These are phyloP conservation scores for Eospalax fontanierii DNA, from an alignment of 2,797 vertebrate species.

Conservation along the genomic window DNA sequence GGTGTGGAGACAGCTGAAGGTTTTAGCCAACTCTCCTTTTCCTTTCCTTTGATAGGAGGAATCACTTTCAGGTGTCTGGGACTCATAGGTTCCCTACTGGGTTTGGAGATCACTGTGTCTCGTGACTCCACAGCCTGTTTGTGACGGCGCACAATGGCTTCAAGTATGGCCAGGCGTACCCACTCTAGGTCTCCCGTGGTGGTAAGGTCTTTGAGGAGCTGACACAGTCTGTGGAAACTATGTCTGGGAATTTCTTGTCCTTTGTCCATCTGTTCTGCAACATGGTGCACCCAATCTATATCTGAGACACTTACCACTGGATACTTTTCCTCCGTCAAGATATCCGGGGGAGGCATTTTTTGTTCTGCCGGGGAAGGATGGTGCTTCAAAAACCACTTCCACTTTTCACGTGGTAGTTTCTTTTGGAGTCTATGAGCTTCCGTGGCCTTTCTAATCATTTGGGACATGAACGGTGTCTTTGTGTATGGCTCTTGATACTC, in stretches of 20 bases:
- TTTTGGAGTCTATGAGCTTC: constrained; percentile 38
- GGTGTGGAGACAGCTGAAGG: neutral
- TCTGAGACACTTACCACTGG: constrained; percentile 42
- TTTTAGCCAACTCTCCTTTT: constrained; percentile 49
- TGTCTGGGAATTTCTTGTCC: constrained; percentile 72
- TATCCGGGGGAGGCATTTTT: neutral
- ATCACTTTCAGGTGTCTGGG: constrained; percentile 75
- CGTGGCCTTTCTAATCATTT: constrained; percentile 12
- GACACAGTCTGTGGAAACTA: constrained; percentile 75
- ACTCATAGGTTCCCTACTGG: constrained; percentile 6
- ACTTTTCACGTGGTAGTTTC: neutral
- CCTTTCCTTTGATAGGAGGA: constrained; percentile 79
- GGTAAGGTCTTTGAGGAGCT: constrained; percentile 77
- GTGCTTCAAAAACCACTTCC: constrained; percentile 63
- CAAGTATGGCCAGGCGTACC: constrained; percentile 64
- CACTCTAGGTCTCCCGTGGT: constrained; percentile 68
- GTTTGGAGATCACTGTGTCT: neutral
- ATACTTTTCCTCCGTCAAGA: neutral
- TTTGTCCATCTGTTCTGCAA: constrained; percentile 62
- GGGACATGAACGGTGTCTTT: neutral
- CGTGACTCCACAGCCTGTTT: constrained; percentile 46
- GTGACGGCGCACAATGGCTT: constrained; percentile 65
- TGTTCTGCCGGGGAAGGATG: neutral
- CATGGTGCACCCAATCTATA: constrained; percentile 49
- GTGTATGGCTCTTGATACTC: neutral